Evolutionary conservation across 2,113 vertebrate species (phyloP).

Genomic region (Aleadryas rufinucha): DNA sequence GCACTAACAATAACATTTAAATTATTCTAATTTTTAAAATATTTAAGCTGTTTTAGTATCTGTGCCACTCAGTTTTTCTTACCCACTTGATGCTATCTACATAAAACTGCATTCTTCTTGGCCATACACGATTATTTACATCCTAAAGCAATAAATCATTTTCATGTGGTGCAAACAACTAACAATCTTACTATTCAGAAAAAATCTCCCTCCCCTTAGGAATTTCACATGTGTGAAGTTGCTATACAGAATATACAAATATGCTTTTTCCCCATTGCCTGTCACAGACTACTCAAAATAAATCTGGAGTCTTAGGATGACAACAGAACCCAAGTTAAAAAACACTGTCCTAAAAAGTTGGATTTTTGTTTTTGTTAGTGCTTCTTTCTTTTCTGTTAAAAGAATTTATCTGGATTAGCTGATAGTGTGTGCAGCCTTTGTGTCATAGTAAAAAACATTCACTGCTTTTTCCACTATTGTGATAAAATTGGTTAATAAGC

Average conservation of each 20-base stretch:
- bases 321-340: not conserved
- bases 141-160: not conserved
- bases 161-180: not conserved
- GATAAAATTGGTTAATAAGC: not conserved
- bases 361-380: not conserved
- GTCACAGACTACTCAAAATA: not conserved
- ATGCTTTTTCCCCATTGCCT: not conserved
- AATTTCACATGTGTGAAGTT: not conserved
- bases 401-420: not conserved
- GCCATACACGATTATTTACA: not conserved
- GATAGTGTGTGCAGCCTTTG: not conserved
- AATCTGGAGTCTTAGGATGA: not conserved
- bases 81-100: not conserved
- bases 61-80: not conserved
- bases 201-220: not conserved
- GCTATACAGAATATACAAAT: not conserved
- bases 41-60: not conserved
- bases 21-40: not conserved
- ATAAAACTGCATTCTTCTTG: not conserved
- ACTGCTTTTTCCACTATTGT: not conserved
- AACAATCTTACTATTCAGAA: not conserved
- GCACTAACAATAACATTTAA: not conserved
- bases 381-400: not conserved
- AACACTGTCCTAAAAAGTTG: not conserved
- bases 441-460: not conserved